A percentile compares a stretch with the other conserved stretches of the same genome.
These are phyloP conservation scores for Phaenicophaeus curvirostris DNA, from an alignment of 2,797 vertebrate genomes.

Conservation along the genomic window DNA sequence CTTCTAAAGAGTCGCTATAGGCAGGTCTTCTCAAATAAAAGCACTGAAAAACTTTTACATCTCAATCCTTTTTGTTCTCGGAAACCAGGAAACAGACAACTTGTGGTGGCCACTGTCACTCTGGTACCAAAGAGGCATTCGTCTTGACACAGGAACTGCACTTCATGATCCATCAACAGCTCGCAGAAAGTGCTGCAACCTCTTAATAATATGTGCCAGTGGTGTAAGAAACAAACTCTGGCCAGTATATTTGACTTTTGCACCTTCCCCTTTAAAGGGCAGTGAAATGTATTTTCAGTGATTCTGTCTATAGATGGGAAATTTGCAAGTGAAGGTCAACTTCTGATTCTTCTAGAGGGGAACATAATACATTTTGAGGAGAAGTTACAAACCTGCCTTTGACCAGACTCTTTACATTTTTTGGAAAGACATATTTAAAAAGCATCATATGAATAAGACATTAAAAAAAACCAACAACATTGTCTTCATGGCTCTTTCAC, in stretches of 20 bases:
- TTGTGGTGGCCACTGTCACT: rapidly evolving
- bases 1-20: neutral
- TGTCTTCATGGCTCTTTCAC: neutral
- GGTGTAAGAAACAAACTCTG: neutral
- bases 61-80: neutral
- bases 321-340: neutral
- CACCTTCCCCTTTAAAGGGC: neutral
- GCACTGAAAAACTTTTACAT: neutral
- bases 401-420: neutral
- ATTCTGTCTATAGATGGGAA: neutral
- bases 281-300: neutral
- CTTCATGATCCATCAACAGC: neutral
- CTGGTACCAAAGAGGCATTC: neutral
- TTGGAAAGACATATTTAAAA: neutral
- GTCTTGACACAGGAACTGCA: neutral
- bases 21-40: neutral
- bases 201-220: rapidly evolving
- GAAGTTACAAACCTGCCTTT: neutral
- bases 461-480: neutral
- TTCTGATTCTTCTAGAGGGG: neutral
- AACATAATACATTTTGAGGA: neutral
- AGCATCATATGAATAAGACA: neutral
- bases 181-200: neutral
- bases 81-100: neutral
- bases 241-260: neutral